Conservation (phyloP, 2,888 invertebrate species). For the Tetragonula carbonaria region DNA sequence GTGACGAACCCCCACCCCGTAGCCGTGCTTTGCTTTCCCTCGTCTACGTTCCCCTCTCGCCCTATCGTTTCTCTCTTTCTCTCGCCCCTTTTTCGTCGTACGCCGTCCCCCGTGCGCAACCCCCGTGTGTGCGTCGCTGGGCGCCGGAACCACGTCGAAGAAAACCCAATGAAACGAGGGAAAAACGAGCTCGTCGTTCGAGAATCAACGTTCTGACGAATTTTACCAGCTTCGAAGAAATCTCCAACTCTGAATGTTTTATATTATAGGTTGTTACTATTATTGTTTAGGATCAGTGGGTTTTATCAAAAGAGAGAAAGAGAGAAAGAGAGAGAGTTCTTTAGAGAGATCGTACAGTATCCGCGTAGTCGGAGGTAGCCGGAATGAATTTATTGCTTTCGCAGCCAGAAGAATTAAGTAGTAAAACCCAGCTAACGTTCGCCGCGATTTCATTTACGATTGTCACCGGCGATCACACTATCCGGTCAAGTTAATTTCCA, state of each 20-base stretch:
- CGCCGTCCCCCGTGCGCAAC: slow-evolving; percentile 45
- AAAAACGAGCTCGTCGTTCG: slow-evolving; percentile 3
- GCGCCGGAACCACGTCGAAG: slow-evolving; percentile 46
- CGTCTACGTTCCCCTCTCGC: slow-evolving; percentile 55
- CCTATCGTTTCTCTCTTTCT: slow-evolving; percentile 47
- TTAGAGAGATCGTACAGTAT: background rate
- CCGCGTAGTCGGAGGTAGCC: background rate
- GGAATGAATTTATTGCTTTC: slow-evolving; percentile 3
- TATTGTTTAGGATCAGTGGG: accelerated
- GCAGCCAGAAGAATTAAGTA: background rate
- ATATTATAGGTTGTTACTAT: accelerated
- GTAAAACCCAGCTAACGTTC: background rate
- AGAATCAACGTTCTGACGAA: background rate
- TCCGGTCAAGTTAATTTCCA: slow-evolving; percentile 1
- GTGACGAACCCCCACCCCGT: slow-evolving; percentile 65
- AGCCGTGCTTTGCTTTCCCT: slow-evolving; percentile 62
- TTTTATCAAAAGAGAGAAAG: background rate
- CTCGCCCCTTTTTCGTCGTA: slow-evolving; percentile 60
- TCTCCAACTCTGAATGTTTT: background rate
- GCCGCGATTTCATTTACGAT: background rate
- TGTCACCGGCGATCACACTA: background rate
- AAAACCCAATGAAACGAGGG: slow-evolving; percentile 56
- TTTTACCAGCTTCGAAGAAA: background rate
- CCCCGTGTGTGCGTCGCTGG: slow-evolving; percentile 35
- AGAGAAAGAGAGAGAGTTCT: background rate